phyloP scores from a whole-genome alignment of 2,113 vertebrate genomes.

The Caretta caretta region DNA sequence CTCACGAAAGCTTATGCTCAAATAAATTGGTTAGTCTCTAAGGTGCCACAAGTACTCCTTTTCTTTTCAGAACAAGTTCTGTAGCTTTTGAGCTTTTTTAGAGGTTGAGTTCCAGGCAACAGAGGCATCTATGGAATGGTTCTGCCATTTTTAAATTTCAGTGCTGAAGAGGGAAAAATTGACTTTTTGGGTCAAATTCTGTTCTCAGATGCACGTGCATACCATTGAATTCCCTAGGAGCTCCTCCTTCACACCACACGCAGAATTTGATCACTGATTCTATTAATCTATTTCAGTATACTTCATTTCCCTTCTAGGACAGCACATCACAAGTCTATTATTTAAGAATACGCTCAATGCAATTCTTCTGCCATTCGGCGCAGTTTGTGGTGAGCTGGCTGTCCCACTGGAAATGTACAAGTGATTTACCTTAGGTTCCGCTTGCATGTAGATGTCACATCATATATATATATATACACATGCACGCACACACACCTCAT shows the following conservation, averaged over 20 bases:
- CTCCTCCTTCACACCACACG: background rate
- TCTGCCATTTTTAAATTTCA: background rate
- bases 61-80: background rate
- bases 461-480: background rate
- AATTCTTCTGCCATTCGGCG: background rate
- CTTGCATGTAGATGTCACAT: background rate
- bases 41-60: too few species aligned
- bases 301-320: background rate
- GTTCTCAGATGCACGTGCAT: rapidly evolving
- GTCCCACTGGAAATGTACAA: background rate
- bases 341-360: background rate
- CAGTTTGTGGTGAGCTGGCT: background rate
- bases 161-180: background rate
- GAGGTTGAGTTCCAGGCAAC: background rate
- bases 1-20: too few species aligned
- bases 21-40: too few species aligned
- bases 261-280: background rate
- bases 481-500: background rate
- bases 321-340: background rate
- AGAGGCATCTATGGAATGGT: background rate
- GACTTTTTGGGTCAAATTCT: background rate
- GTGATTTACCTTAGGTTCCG: background rate
- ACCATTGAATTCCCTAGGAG: background rate
- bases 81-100: background rate
- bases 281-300: background rate